Evolutionary conservation across 2,797 vertebrate species (phyloP), one percentile per base, ranked within the genome.

Genomic region (Malurus leucopterus): DNA sequence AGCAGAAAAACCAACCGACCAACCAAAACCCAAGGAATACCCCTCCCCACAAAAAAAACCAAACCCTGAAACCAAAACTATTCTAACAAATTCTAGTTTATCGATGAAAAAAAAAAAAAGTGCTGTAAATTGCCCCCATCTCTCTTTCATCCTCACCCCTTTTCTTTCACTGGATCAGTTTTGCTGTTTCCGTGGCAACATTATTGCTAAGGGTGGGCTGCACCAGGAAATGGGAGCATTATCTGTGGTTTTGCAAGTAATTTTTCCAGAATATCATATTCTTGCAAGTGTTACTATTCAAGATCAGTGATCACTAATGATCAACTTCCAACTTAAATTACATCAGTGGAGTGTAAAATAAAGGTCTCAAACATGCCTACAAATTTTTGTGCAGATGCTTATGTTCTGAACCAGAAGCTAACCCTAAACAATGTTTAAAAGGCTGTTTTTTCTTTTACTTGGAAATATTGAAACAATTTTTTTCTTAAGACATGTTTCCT

Each of bases 151-250:
- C 84, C 85, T 92, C 57, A 7, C 40, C 26, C 54, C 88, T 58
- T 89, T 68, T 90, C 91, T 81, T 88, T 92, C 92, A 93, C 19
- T 13, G 2, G 9, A 89, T 61, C 64, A 67, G 91, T 93, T 92
- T 92, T 91, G 68, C 84, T 95, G 95, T 98, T 97, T 96, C 97
- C 94, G 32, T 96, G 95, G 96, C 93, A 97, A 97, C 96, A 32
- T 90, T 95, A 96, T 95, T 97, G 96, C 96, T 96, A 97, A 93
- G 95, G 91, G 92, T 95, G 95, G 94, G 94, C 79, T 94, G 94
- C 21, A 9, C 64, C 90, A 95, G 89, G 90, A 95, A 95, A 97
- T 93, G 73, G 77, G 80, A 79, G 8, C 53, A 86, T 90, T 95
- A 89, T 96, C 91, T 94, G 81, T 49, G 47, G 81, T 90, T 95